Conservation (phyloP, 2,888 invertebrate genomes). For the Drosophila demipolita region DNA sequence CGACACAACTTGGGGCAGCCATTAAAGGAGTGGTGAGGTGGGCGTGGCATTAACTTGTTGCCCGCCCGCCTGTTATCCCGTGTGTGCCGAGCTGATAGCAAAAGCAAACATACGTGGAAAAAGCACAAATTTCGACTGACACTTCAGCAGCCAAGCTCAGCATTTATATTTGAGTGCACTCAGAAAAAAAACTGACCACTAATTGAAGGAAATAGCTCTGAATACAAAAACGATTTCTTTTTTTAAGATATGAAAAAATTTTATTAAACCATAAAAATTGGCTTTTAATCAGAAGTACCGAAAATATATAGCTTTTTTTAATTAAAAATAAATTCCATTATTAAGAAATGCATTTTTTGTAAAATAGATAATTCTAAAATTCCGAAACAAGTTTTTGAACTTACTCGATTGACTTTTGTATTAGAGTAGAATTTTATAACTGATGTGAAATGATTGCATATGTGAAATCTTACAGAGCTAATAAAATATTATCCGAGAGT, state of each 20-base stretch:
- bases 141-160: neutral
- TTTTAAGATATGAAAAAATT: neutral
- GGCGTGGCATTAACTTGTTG: conserved; percentile 60
- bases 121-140: conserved; percentile 24
- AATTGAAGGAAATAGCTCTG: neutral
- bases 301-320: neutral
- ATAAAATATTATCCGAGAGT: neutral
- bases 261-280: accelerated
- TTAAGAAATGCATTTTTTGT: too few species aligned
- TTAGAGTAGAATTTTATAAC: too few species aligned
- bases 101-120: conserved; percentile 4
- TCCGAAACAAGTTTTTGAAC: too few species aligned
- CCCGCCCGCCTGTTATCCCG: conserved; percentile 15
- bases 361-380: too few species aligned
- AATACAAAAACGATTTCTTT: neutral
- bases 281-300: accelerated
- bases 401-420: too few species aligned
- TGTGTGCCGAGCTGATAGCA: neutral
- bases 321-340: neutral
- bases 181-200: neutral
- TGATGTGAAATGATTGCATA: too few species aligned
- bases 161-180: neutral
- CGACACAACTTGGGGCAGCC: conserved; percentile 9
- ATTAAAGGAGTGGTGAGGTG: neutral
- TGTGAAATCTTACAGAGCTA: too few species aligned